Evolutionary conservation across 2,797 vertebrate species (phyloP), one percentile per base, ranked within the genome.

Genomic region (Pachyuromys duprasi): DNA sequence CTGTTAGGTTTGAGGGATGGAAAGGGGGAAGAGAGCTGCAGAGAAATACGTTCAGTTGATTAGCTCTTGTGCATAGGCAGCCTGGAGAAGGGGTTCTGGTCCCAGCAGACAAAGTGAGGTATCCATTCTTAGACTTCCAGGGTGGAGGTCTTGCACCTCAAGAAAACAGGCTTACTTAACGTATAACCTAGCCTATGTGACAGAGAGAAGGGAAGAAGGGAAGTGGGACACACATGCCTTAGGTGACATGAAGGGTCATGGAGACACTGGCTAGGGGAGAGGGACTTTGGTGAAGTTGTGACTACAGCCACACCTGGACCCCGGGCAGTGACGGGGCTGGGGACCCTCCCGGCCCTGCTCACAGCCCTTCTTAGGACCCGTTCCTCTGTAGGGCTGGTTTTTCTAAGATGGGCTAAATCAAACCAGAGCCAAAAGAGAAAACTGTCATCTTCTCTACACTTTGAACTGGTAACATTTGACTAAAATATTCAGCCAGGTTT

Each of bases 401-500:
- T 86, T 72, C 67, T 57, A 86, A 72, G 7, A 36, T 13, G 69
- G 45, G 55, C 65, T 31, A 86, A 75, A 55, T 78, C 49, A 49
- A 49, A 49, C 49, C 49, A 49, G 49, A 49, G 49, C 49, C 49
- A 39, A 82, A 2, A 2, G 36, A 83, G 17, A 81, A 93, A 65
- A 74, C 45, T 45, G 7, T 36, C 57, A 82, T 49, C 42, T 31
- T 82, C 63, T 17, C n/a, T 78, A 22, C 1, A 60, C 36, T 74
- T 86, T 80, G 53, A 91, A 94, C 36, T 89, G 36, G 42, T 78
- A 26, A 89, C 60, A 80, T 70, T 13, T 53, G 33, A 91, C 65
- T 94, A 86, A 93, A 97, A 80, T 49, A 95, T 60, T 81, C 45
- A 53, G 17, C 72, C 8, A 63, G 53, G 62, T 62, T 6, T n/a